Percentiles rank a stretch among this genome's conserved stretches.
These are phyloP conservation scores for Caenorhabditis japonica DNA, from an alignment of 2,888 invertebrate genomes.

Conservation along the genomic window DNA sequence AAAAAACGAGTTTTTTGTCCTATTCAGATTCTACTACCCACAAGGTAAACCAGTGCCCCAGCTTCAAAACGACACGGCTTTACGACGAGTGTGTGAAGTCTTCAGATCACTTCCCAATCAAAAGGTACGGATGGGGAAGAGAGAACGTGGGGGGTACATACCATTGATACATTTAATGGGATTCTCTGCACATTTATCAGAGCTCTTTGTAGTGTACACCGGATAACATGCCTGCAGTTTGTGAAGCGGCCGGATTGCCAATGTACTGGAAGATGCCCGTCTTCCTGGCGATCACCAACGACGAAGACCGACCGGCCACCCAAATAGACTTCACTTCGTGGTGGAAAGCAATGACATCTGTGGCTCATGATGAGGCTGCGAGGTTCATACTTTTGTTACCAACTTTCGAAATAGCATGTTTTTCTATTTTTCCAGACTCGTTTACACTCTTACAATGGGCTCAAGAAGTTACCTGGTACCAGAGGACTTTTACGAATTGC, in stretches of 20 bases:
- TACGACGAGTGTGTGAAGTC: constrained; percentile 67
- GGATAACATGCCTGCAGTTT: constrained; percentile 69
- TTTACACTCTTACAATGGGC: constrained; percentile 80
- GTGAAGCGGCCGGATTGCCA: constrained; percentile 90
- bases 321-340: constrained; percentile 65
- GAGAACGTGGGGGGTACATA: neutral
- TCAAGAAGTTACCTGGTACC: constrained; percentile 80
- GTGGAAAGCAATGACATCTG: constrained; percentile 71
- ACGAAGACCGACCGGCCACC: constrained; percentile 61
- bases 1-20: constrained; percentile 15
- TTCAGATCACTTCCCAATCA: constrained; percentile 66
- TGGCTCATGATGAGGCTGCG: constrained; percentile 74
- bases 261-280: constrained; percentile 98
- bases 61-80: constrained; percentile 70
- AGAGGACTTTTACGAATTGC: constrained; percentile 89
- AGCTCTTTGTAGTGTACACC: constrained; percentile 51
- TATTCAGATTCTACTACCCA: constrained; percentile 72
- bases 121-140: constrained; percentile 42
- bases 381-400: constrained; percentile 54
- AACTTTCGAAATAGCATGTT: neutral
- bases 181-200: too few species aligned
- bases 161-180: constrained; percentile 17
- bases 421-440: constrained; percentile 54
- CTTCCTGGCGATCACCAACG: constrained; percentile 81
- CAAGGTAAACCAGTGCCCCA: constrained; percentile 71